These are phyloP conservation scores for Mormoops blainvillei DNA, from an alignment of 2,113 vertebrate species.

Conservation along the genomic window DNA sequence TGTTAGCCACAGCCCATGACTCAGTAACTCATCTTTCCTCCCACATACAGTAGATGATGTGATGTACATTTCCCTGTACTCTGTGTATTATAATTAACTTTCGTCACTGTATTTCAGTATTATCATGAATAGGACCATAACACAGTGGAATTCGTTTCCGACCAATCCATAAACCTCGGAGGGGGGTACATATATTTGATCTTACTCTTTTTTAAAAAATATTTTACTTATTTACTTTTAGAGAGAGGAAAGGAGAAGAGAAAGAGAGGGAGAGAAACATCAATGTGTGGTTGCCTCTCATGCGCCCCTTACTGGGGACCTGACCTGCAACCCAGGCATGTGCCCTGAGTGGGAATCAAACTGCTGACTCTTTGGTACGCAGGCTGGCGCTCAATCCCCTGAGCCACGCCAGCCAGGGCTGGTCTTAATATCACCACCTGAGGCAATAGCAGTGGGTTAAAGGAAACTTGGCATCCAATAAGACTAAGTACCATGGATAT, in stretches of 20 bases:
- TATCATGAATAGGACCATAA: background rate
- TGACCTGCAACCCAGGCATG: no score
- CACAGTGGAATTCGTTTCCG: background rate
- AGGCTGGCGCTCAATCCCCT: no score
- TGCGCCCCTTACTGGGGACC: no score
- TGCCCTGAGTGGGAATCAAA: no score
- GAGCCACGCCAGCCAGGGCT: no score
- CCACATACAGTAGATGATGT: background rate
- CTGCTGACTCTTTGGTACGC: no score
- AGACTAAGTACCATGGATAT: background rate
- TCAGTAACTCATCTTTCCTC: background rate
- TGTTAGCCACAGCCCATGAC: background rate
- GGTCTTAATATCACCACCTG: background rate
- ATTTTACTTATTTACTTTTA: no score
- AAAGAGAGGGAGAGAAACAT: no score
- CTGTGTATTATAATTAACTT: background rate
- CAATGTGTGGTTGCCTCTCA: no score
- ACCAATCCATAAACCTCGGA: background rate
- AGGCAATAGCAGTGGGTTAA: background rate
- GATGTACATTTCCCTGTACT: background rate
- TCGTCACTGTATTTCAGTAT: background rate
- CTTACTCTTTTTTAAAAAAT: no score
- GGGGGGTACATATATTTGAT: background rate
- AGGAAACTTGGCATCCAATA: background rate
- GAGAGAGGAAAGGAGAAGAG: no score